Evolutionary conservation across 2,113 vertebrate species (phyloP).

Genomic region (Gavia stellata): DNA sequence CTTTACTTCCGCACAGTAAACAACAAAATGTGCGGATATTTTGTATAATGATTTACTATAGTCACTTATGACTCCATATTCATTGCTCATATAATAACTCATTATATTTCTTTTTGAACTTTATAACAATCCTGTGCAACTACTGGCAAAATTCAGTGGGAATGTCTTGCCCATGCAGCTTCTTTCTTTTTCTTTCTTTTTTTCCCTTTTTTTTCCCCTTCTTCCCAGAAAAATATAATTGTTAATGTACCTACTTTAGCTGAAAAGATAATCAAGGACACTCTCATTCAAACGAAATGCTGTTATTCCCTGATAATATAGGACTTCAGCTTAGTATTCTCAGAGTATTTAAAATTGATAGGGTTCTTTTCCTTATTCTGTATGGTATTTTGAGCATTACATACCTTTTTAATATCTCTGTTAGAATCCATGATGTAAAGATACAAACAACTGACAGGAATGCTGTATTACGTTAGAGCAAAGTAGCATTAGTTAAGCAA

Average conservation of each 20-base stretch:
- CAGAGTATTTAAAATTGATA: not conserved
- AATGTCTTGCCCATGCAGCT: not conserved
- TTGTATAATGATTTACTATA: not conserved
- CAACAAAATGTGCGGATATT: not conserved
- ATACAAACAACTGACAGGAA: not conserved
- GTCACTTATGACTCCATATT: not conserved
- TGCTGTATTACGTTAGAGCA: not conserved
- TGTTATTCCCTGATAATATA: not conserved
- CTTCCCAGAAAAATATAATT: not conserved
- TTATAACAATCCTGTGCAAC: not conserved
- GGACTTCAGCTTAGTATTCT: not conserved
- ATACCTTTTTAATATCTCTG: not conserved
- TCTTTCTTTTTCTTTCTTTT: not conserved
- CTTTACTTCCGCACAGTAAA: not conserved
- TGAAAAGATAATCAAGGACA: not conserved
- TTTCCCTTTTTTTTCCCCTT: not conserved
- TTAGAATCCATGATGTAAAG: not conserved
- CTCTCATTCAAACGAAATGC: not conserved
- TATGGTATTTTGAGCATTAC: not conserved
- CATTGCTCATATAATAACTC: not conserved
- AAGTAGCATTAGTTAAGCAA: not conserved
- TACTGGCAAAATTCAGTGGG: not conserved
- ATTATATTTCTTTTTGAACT: not conserved
- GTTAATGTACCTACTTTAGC: not conserved
- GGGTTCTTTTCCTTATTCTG: not conserved